phyloP scores from a whole-genome alignment of 1,140 invertebrate genomes.

The Aricia agestis region DNA sequence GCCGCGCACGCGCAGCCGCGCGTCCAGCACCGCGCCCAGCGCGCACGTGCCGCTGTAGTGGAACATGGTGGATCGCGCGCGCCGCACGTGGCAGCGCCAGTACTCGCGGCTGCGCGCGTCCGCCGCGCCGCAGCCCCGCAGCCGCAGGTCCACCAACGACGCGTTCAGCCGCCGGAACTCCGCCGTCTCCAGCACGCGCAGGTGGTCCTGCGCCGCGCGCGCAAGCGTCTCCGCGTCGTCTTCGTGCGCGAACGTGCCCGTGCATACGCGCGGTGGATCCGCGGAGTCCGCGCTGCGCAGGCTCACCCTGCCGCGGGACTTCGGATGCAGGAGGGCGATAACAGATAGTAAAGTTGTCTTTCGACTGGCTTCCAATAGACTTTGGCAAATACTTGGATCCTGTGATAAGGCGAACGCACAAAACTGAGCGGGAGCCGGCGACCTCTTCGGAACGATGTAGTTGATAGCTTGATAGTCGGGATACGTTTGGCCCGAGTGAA shows the following conservation, averaged over 20 bases:
- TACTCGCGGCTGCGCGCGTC: slow-evolving; percentile 19
- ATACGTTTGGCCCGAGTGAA: slow-evolving; percentile 23
- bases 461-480: slow-evolving; percentile 33
- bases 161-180: slow-evolving; percentile 28
- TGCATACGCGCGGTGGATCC: slow-evolving; percentile 25
- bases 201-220: slow-evolving; percentile 31
- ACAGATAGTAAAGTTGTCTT: slow-evolving; percentile 24
- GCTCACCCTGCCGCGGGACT: slow-evolving; percentile 31
- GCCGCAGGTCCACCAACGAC: slow-evolving; percentile 19
- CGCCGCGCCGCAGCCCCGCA: neutral
- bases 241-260: slow-evolving; percentile 24
- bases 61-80: slow-evolving; percentile 19
- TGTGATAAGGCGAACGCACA: slow-evolving; percentile 24
- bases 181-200: slow-evolving; percentile 27
- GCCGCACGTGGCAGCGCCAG: slow-evolving; percentile 26
- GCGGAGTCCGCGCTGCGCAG: slow-evolving; percentile 29
- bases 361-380: slow-evolving; percentile 21
- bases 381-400: slow-evolving; percentile 28
- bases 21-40: slow-evolving; percentile 71
- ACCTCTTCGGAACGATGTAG: slow-evolving; percentile 21
- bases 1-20: slow-evolving; percentile 63
- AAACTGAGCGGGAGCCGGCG: slow-evolving; percentile 17
- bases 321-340: slow-evolving; percentile 27
- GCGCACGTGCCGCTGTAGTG: slow-evolving; percentile 28
- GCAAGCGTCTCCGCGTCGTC: slow-evolving; percentile 29